Base-by-base conservation (phyloP, 1,140 invertebrate genomes). In the Panulirus ornatus region DNA sequence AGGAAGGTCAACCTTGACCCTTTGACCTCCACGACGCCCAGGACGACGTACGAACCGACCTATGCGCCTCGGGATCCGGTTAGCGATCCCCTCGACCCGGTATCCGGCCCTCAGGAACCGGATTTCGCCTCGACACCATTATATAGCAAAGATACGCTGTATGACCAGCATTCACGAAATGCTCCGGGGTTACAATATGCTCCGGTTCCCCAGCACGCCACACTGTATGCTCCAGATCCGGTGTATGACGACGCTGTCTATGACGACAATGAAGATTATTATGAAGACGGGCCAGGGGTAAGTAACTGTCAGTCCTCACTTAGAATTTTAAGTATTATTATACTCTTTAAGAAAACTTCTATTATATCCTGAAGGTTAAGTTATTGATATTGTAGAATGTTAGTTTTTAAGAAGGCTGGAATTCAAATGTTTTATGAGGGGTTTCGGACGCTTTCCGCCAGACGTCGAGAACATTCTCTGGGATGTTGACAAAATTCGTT, bases 271-370 rank as follows among this genome's bases (percentile, higher is more conserved):
- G 11, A 36, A 42, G 34, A 22, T n/a, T 36, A 70, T 22, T 30
- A 66, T 66, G 66, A 84, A 22, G 83, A 84, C n/a, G 42, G 71
- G 38, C 83, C 83, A 8, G 66, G 83, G 63, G 83, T 84, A 40
- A 84, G 83, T 84, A 34, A 22, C 30, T 19, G 11, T 81, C 6
- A n/a, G n/a, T n/a, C n/a, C n/a, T n/a, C n/a, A n/a, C n/a, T n/a
- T n/a, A n/a, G n/a, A n/a, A 22, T 54, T 54, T 54, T 54, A 11
- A 11, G 9, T 54, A 11, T 9, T 54, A 9, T 54, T 54, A 22
- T 54, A 11, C 22, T 54, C 22, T 54, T 54, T 54, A 54, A 11
- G 9, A 54, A 54, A 22, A 9, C 51, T 54, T 54, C 22, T 54
- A 54, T 54, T 54, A 11, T 54, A 22, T 54, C 22, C n/a, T n/a